These are phyloP conservation scores for Euleptes europaea DNA, from an alignment of 2,113 vertebrate species.

Conservation along the genomic window DNA sequence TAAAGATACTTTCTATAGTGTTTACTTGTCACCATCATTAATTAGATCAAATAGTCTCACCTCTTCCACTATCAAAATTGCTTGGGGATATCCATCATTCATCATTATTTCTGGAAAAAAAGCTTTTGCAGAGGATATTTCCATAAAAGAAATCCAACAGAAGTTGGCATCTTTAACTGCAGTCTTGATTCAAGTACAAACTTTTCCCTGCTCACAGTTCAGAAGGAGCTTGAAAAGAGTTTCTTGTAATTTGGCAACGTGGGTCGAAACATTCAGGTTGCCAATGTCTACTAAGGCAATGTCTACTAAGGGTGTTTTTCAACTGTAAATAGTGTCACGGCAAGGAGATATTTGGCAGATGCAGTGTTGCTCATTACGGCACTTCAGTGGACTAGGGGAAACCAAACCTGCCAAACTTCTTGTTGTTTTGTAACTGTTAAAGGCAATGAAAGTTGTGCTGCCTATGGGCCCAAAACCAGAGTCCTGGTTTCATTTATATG, in stretches of 20 bases:
- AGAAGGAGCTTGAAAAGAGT: background rate
- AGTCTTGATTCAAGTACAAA: no score
- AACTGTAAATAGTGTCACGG: background rate
- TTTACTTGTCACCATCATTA: background rate
- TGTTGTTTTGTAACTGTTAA: background rate
- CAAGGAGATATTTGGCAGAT: background rate
- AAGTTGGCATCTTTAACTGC: background rate
- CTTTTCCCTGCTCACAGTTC: background rate
- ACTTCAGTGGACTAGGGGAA: background rate
- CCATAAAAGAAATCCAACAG: background rate
- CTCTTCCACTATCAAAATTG: background rate
- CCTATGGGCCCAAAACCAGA: background rate
- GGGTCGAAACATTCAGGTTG: background rate
- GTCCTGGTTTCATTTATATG: background rate
- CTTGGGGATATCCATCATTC: background rate
- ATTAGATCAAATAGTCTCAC: background rate
- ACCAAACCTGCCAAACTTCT: background rate
- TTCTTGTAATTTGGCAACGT: background rate
- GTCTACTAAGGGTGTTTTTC: background rate
- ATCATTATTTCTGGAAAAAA: background rate
- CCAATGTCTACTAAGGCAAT: background rate
- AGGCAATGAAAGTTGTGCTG: background rate
- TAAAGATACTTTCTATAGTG: background rate
- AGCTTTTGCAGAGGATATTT: background rate
- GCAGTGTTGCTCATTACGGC: background rate